Percentiles rank a stretch among this genome's conserved stretches.
Conservation (phyloP, 2,113 vertebrate genomes). For the Phoxinus phoxinus region DNA sequence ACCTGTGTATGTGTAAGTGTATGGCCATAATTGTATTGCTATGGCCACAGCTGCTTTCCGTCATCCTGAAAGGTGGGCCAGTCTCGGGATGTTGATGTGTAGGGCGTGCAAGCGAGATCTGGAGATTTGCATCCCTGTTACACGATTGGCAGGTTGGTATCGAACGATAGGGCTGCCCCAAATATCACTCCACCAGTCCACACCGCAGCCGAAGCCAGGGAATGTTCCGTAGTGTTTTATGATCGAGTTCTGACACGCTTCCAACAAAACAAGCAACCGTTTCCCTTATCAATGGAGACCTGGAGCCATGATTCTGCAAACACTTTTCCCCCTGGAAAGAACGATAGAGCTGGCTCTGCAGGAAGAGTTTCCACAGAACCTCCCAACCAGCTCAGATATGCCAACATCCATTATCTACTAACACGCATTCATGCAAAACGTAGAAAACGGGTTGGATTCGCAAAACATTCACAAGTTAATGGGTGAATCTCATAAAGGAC, state of each 20-base stretch:
- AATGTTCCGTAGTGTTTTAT: conserved; percentile 46
- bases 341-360: not conserved
- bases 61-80: conserved; percentile 44
- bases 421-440: not conserved
- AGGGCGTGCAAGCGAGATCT: not conserved
- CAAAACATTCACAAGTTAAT: not conserved
- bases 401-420: not conserved
- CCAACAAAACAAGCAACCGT: conserved; percentile 7
- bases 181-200: conserved; percentile 49
- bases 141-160: conserved; percentile 65
- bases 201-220: conserved; percentile 31
- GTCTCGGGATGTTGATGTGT: conserved; percentile 62
- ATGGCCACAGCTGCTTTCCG: conserved; percentile 22
- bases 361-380: conserved; percentile 8
- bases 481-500: not conserved
- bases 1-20: not conserved
- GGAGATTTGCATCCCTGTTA: conserved; percentile 35
- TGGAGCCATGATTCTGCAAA: not conserved
- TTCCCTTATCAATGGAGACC: conserved; percentile 15
- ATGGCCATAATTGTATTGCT: not conserved
- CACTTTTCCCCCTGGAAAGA: not conserved
- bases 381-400: not conserved
- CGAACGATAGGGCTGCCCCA: conserved; percentile 46
- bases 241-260: not conserved
- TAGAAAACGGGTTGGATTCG: no score